Evolutionary conservation across 2,797 vertebrate species (phyloP).

Genomic region (Mormyrops attenuatus): DNA sequence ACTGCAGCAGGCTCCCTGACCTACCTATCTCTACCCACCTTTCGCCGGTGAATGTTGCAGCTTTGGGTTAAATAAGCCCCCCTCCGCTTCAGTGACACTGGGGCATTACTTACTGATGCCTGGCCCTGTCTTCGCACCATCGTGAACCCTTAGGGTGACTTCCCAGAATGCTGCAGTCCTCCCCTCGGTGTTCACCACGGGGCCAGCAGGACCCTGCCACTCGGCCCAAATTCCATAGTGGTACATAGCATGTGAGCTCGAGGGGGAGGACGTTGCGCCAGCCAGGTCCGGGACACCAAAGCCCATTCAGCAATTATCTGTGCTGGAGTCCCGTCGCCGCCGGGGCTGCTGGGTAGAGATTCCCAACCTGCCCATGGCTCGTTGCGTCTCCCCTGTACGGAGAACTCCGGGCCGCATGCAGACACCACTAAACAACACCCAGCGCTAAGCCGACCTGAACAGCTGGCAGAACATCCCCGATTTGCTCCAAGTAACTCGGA

Average conservation of each 20-base stretch:
- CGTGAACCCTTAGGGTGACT: not conserved
- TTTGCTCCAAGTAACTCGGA: not conserved
- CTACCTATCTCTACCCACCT: not conserved
- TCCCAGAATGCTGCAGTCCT: not conserved
- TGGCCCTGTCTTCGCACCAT: not conserved
- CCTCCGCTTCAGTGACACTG: not conserved
- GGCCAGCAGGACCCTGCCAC: not conserved
- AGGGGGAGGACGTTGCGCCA: constrained; percentile 64
- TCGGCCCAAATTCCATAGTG: constrained; percentile 29
- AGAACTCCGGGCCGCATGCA: not conserved
- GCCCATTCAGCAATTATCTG: constrained; percentile 70
- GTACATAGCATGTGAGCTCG: constrained; percentile 44
- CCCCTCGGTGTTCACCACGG: not conserved
- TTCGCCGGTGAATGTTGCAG: not conserved
- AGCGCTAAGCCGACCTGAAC: not conserved
- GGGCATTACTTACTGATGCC: not conserved
- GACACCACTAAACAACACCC: not conserved
- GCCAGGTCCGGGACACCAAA: constrained; percentile 66
- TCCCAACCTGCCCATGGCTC: not conserved
- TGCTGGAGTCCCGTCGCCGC: constrained; percentile 56
- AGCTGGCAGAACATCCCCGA: not conserved
- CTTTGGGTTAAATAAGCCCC: not conserved
- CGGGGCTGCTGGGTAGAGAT: not conserved
- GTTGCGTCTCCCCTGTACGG: not conserved
- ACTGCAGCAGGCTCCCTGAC: not conserved